Conservation (phyloP, 2,888 invertebrate genomes). For the Sinelater perroti region DNA sequence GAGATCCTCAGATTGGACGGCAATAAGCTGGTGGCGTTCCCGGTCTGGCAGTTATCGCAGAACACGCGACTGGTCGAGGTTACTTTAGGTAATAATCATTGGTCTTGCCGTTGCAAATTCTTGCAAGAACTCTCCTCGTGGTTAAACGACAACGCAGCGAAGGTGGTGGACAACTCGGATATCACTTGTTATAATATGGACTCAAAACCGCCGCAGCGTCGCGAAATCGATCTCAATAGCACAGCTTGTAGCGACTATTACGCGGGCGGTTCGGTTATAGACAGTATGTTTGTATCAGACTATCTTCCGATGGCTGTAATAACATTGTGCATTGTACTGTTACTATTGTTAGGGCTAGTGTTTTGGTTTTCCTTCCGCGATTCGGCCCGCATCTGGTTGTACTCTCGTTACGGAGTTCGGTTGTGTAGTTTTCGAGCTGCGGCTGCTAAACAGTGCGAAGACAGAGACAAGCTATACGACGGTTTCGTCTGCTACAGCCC, state of each 20-base stretch:
- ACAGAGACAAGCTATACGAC: conserved; percentile 87
- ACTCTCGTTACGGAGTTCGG: conserved; percentile 85
- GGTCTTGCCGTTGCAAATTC: conserved; percentile 92
- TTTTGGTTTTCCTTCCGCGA: conserved; percentile 87
- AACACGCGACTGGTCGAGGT: conserved; percentile 77
- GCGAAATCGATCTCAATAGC: conserved; percentile 83
- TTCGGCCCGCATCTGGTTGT: conserved; percentile 86
- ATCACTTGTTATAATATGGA: conserved; percentile 85
- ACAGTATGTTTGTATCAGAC: conserved; percentile 82
- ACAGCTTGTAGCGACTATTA: conserved; percentile 89
- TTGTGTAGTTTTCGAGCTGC: conserved; percentile 77
- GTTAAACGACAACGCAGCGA: conserved; percentile 81
- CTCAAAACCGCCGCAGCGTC: conserved; percentile 76
- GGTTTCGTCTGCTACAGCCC: conserved; percentile 93
- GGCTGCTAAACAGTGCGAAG: conserved; percentile 71
- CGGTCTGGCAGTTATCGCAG: conserved; percentile 77
- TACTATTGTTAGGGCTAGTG: conserved; percentile 79
- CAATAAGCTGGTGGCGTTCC: conserved; percentile 81
- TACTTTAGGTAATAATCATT: conserved; percentile 83
- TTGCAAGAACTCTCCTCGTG: conserved; percentile 84
- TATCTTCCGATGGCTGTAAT: conserved; percentile 86
- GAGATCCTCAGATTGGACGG: conserved; percentile 84
- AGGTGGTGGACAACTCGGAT: conserved; percentile 80
- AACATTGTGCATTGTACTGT: conserved; percentile 78
- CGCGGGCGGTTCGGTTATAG: conserved; percentile 83